Conservation (phyloP, 2,888 invertebrate genomes). For the Mesorhabditis spiculigera region DNA sequence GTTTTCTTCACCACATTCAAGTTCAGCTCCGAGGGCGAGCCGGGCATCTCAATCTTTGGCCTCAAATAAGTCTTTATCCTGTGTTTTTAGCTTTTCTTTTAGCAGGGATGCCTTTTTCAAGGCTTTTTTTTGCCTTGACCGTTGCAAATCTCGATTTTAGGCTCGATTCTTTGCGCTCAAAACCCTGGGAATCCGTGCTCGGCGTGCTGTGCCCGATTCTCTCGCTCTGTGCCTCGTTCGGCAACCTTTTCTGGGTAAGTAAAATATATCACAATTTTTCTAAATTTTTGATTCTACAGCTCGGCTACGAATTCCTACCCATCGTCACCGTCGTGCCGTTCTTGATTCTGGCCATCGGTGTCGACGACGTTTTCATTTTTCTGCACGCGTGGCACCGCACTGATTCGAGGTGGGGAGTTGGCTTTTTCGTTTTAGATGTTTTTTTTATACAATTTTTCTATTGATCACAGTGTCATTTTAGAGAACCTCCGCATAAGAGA, state of each 20-base stretch:
- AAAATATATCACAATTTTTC: not conserved
- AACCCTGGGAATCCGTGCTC: constrained; percentile 54
- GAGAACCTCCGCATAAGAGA: constrained; percentile 33
- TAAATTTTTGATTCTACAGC: constrained; percentile 22
- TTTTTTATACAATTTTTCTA: not conserved
- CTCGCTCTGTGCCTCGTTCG: constrained; percentile 54
- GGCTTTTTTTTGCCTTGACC: too few relatives aligned
- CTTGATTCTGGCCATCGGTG: constrained; percentile 55
- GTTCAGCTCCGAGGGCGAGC: not conserved
- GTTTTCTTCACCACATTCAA: constrained; percentile 50
- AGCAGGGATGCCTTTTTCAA: too few relatives aligned
- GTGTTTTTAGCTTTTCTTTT: too few relatives aligned
- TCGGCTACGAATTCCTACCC: constrained; percentile 55
- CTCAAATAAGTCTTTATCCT: too few relatives aligned
- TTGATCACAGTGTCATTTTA: constrained; percentile 12
- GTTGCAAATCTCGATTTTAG: not conserved
- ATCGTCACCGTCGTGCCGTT: constrained; percentile 58
- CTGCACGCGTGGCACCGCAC: constrained; percentile 55
- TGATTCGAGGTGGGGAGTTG: constrained; percentile 26
- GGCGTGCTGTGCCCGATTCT: constrained; percentile 57
- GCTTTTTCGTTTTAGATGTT: not conserved
- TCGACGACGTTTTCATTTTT: constrained; percentile 58
- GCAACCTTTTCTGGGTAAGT: constrained; percentile 52
- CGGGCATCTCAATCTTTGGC: too few relatives aligned
- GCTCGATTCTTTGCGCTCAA: constrained; percentile 32